Evolutionary conservation across 2,797 vertebrate species (phyloP), one percentile per base, ranked within the genome.

Genomic region (Poeciliopsis paucimaculata): DNA sequence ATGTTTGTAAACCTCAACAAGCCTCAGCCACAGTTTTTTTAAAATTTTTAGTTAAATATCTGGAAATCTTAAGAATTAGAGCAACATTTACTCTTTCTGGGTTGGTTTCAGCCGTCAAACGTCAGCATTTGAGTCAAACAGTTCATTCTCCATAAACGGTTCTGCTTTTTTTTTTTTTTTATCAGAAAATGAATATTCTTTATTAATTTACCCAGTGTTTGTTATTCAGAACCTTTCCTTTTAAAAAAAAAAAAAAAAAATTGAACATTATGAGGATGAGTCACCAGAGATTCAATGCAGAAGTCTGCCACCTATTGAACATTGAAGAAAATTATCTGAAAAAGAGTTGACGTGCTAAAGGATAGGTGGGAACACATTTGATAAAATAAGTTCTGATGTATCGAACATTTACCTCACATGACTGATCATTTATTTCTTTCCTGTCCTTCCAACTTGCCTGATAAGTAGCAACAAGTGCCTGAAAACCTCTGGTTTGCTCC

Each of bases 121-220:
- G 10, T 45, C 43, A 43, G 43, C 3, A 2, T 12, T 45, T 45
- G 43, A 31, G 66, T 70, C 36, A 41, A 36, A 55, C 49, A 41
- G 18, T 51, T 51, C 16, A 77, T 43, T 72, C 1, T 36, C 28
- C 51, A 26, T 15, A 26, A 51, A 31, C 28, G 18, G n/a, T 72
- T 71, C 57, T 43, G 41, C 10, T 43, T 43, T 43, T n/a, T n/a
- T n/a, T n/a, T n/a, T n/a, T n/a, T n/a, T n/a, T 34, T 31, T 72
- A 72, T 46, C 51, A 78, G 41, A 71, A 72, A 57, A 78, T 71
- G 13, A 26, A 36, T 36, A 47, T 41, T 41, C 39, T n/a, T 41
- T 31, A 12, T 23, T 72, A 45, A 72, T 77, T 57, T 43, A 57
- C 18, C 49, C 2, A 41, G 46, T 39, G 64, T 66, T 47, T 47